Base-by-base conservation (phyloP, 2,797 vertebrate genomes). In the Tachyglossus aculeatus region DNA sequence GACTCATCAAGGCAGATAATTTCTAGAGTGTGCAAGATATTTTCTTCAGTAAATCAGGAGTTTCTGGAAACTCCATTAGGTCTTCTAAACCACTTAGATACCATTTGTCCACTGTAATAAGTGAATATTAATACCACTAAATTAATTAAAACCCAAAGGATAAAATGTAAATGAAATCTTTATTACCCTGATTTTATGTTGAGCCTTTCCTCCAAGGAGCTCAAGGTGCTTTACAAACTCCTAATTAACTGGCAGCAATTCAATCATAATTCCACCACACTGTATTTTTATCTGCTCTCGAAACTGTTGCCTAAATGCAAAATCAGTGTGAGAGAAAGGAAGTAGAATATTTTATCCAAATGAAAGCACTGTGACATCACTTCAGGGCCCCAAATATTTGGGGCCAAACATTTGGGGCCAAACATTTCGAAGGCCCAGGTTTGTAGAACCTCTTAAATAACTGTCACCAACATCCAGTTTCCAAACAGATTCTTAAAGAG, bases 61-160 rank as follows among this genome's bases (percentile, higher is more conserved):
- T 32, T 53, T 63, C 34, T 37, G 34, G 57, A 70, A 54, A 47
- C n/a, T 7, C 5, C 8, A 5, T 29, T 55, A 61, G 47, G 43
- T 77, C 52, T 63, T 71, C 53, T 32, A 39, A 63, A 31, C 60
- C 55, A 71, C 59, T 18, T 19, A 71, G 67, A 61, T n/a, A 65
- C 64, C 52, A 32, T 39, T 67, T 21, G 51, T 52, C 33, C 48
- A 64, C 33, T 29, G 31, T 25, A 57, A 1, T 72, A 15, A 9
- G 67, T 54, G 60, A 45, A 68, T 81, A 64, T 38, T 50, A 39
- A 41, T 66, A 68, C 52, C 67, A 71, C 32, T 18, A 54, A 77
- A 71, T 81, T 83, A 81, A 86, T 82, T 75, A 77, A 32, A 73
- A 73, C 79, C 72, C 58, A 68, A 65, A 85, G 70, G 62, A 50